These are phyloP conservation scores for Drosophila athabasca DNA, from an alignment of 1,140 invertebrate species.

Conservation along the genomic window DNA sequence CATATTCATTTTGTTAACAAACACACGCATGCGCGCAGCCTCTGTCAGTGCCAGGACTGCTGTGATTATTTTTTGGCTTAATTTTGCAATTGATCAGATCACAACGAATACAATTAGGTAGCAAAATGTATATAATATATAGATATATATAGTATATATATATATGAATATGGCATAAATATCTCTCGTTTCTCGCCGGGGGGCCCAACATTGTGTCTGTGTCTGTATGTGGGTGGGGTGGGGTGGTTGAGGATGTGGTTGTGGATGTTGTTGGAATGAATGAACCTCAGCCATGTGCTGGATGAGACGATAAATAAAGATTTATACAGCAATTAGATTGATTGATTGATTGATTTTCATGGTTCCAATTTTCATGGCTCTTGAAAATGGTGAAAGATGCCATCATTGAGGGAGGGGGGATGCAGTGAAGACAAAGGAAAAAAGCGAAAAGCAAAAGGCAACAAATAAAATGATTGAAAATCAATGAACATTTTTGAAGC, in stretches of 20 bases:
- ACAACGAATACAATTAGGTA: slow-evolving; percentile 42
- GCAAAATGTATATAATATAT: slow-evolving; percentile 45
- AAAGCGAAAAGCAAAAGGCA: slow-evolving; percentile 5
- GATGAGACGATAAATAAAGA: slow-evolving; percentile 38
- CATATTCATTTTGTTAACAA: slow-evolving; percentile 59
- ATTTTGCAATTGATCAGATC: slow-evolving; percentile 47
- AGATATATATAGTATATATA: slow-evolving; percentile 13
- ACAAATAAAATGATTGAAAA: slow-evolving; percentile 17
- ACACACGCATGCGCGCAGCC: slow-evolving; percentile 80
- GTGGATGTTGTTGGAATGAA: slow-evolving; percentile 10
- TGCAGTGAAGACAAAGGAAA: slow-evolving; percentile 25
- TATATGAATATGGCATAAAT: slow-evolving; percentile 53
- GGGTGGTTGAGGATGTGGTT: slow-evolving; percentile 23
- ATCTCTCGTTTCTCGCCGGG: slow-evolving; percentile 47
- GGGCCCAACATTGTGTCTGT: slow-evolving; percentile 45
- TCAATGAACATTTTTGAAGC: slow-evolving; percentile 47
- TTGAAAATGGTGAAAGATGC: not conserved
- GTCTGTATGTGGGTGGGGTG: slow-evolving; percentile 44
- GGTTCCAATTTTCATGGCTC: slow-evolving; percentile 15
- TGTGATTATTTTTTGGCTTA: slow-evolving; percentile 58
- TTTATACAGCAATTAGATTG: slow-evolving; percentile 32
- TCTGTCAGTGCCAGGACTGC: slow-evolving; percentile 65
- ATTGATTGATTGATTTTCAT: slow-evolving; percentile 28
- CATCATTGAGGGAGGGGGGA: not conserved
- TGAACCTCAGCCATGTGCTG: slow-evolving; percentile 32